Percentiles rank a stretch among this genome's conserved stretches.
phyloP scores from a whole-genome alignment of 2,113 vertebrate species.

The Astur gentilis region DNA sequence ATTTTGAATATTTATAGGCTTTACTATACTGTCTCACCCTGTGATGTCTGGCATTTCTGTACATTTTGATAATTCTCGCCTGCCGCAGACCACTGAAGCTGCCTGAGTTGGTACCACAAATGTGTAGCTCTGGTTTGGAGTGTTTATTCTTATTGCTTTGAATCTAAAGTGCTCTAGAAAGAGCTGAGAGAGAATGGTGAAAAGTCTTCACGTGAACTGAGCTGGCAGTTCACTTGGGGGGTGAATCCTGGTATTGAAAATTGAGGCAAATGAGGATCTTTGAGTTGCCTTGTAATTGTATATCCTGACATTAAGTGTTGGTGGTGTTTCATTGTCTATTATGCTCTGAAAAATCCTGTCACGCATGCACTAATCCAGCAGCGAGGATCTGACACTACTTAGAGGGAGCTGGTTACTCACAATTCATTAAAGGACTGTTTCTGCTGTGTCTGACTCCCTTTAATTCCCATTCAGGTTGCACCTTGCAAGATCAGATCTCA shows the following conservation, averaged over 20 bases:
- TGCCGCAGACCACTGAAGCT: rapidly evolving
- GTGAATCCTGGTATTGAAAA: background rate
- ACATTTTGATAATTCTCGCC: background rate
- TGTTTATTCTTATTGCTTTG: background rate
- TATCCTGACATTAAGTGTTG: background rate
- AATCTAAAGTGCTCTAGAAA: background rate
- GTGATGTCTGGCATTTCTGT: background rate
- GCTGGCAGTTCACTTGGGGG: background rate
- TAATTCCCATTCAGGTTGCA: background rate
- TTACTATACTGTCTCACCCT: background rate
- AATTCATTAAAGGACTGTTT: background rate
- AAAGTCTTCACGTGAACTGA: background rate
- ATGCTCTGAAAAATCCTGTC: background rate
- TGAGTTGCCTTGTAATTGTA: background rate
- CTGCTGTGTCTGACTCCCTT: background rate
- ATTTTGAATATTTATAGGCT: background rate
- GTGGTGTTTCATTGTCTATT: background rate
- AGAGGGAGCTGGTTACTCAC: background rate
- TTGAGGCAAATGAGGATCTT: background rate
- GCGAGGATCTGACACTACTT: background rate
- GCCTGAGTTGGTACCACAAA: background rate
- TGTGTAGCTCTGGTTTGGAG: background rate
- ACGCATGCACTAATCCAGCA: background rate
- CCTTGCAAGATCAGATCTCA: background rate
- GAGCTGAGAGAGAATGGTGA: background rate